Conservation (phyloP, 2,888 invertebrate species). For the Melitaea athalia region DNA sequence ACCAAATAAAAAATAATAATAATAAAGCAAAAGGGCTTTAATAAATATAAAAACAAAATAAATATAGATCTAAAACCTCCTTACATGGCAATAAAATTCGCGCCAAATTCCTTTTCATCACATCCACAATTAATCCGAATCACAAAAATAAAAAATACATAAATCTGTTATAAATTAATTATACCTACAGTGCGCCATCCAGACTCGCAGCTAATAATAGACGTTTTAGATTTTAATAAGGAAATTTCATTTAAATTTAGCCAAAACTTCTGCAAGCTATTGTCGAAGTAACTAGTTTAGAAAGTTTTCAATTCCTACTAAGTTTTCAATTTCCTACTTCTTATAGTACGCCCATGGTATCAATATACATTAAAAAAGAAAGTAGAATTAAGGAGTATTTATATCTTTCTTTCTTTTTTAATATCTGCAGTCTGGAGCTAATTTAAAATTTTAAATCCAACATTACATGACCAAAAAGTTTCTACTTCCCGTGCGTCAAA, state of each 20-base stretch:
- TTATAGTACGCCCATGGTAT: no score
- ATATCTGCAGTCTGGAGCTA: neutral
- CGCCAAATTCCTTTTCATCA: neutral
- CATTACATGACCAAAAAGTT: neutral
- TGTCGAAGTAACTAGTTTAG: no score
- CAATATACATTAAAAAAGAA: no score
- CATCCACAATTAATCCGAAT: neutral
- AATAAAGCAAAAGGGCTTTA: constrained; percentile 8
- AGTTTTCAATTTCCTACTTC: no score
- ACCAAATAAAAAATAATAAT: neutral
- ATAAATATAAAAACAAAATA: neutral
- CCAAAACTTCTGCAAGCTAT: no score
- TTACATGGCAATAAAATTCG: neutral
- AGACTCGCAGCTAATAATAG: no score
- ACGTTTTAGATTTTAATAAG: no score
- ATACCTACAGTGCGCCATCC: no score
- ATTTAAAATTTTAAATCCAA: neutral
- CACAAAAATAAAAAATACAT: neutral
- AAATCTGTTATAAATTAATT: neutral
- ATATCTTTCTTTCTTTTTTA: neutral
- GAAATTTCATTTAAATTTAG: no score
- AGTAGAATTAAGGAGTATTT: neutral
- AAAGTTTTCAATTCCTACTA: no score
- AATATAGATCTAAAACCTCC: neutral
- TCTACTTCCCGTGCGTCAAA: constrained; percentile 43